Percentiles rank a stretch among this genome's conserved stretches.
These are phyloP conservation scores for Pterobdella sp. DNA, from an alignment of 2,888 invertebrate species.

Conservation along the genomic window DNA sequence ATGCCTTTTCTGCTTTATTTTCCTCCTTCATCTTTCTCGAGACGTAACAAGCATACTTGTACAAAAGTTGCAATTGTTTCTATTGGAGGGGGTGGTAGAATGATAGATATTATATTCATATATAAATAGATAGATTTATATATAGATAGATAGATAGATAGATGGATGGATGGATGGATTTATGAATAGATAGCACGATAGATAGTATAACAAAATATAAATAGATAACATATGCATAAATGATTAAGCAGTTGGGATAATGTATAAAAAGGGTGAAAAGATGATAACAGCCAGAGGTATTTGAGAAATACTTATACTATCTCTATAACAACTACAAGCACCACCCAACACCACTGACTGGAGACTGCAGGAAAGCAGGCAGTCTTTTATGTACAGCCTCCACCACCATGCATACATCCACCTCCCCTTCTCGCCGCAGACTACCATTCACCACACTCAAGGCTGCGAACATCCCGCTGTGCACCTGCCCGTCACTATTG, in stretches of 20 bases:
- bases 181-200: no score
- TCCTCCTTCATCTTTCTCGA: no score
- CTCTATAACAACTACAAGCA: not conserved
- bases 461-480: conserved; percentile 37
- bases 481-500: conserved; percentile 36
- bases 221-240: no score
- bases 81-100: not conserved
- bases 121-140: no score
- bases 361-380: conserved; percentile 42
- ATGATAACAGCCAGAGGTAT: not conserved
- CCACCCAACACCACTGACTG: conserved; percentile 9
- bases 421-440: conserved; percentile 47
- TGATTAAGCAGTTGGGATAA: conserved; percentile 5
- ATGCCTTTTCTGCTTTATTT: no score
- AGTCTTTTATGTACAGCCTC: conserved; percentile 46
- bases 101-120: no score
- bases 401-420: conserved; percentile 48
- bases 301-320: not conserved
- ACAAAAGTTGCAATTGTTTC: conserved; percentile 6
- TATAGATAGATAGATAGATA: no score
- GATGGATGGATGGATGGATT: no score
- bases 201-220: no score
- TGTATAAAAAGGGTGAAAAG: not conserved
- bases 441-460: conserved; percentile 41
- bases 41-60: not conserved